Conservation (phyloP, 2,113 vertebrate species). For the Anser cygnoides region DNA sequence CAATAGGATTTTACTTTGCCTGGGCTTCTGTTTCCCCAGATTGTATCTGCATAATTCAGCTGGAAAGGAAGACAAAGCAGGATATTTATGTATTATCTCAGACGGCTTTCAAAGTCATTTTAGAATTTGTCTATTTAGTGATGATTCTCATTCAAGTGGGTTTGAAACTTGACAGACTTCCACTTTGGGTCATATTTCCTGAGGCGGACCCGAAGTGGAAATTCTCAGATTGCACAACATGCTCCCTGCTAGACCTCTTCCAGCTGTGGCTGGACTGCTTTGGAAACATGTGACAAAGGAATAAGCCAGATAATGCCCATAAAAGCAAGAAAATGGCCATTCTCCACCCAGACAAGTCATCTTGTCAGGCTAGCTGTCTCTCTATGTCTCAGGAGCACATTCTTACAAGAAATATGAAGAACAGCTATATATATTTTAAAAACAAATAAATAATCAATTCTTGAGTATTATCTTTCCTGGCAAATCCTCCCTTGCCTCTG, state of each 20-base stretch:
- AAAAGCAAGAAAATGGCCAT: not conserved
- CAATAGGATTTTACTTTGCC: not conserved
- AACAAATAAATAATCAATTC: not conserved
- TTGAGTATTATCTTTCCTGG: not conserved
- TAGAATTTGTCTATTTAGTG: not conserved
- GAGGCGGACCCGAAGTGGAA: not conserved
- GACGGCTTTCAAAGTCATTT: not conserved
- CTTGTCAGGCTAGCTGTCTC: not conserved
- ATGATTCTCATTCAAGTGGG: constrained; percentile 19
- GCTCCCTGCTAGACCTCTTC: not conserved
- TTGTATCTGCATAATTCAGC: not conserved
- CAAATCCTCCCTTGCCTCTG: not conserved
- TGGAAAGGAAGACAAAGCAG: constrained; percentile 20
- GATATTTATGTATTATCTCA: constrained; percentile 18
- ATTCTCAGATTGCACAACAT: not conserved
- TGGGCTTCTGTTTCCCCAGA: not conserved
- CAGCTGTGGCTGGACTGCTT: not conserved
- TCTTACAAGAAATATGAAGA: not conserved
- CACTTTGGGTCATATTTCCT: constrained; percentile 15
- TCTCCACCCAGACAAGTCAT: not conserved
- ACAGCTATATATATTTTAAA: not conserved
- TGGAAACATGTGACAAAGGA: not conserved
- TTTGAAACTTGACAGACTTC: constrained; percentile 44
- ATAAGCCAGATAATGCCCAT: not conserved
- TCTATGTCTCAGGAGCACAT: rapidly evolving